Conservation (phyloP, 2,888 invertebrate species). For the Empis stercorea region DNA sequence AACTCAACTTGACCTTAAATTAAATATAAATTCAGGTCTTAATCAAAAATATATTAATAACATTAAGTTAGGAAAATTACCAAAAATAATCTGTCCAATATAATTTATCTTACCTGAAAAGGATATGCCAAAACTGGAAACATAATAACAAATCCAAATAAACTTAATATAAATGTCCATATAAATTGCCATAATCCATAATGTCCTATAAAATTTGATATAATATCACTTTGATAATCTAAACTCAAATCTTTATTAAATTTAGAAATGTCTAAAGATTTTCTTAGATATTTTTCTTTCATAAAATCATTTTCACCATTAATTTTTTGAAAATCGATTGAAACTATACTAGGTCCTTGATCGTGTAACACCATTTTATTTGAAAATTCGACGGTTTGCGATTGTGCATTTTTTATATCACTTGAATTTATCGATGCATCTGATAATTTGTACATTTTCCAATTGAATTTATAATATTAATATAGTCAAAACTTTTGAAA, state of each 20-base stretch:
- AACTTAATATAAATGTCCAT: conserved; percentile 42
- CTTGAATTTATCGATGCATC: no score
- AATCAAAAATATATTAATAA: no score
- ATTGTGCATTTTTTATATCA: no score
- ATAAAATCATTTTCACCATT: background rate
- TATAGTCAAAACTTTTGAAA: no score
- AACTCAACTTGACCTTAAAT: no score
- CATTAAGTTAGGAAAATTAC: no score
- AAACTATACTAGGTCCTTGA: background rate
- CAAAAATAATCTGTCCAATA: no score
- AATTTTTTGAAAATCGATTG: background rate
- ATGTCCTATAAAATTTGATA: conserved; percentile 37
- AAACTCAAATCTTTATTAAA: background rate
- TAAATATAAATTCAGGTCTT: no score
- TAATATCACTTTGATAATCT: background rate
- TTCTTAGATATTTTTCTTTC: background rate
- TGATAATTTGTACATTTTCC: no score
- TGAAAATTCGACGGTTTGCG: no score
- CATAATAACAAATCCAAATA: conserved; percentile 48
- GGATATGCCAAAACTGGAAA: conserved; percentile 50
- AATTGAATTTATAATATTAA: no score
- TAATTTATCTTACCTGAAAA: conserved; percentile 40
- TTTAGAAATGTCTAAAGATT: no score
- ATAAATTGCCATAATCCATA: conserved; percentile 46
- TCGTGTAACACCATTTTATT: background rate